phyloP scores from a whole-genome alignment of 35 echinoderm and acorn worm genomes.

The Apostichopus japonicus region DNA sequence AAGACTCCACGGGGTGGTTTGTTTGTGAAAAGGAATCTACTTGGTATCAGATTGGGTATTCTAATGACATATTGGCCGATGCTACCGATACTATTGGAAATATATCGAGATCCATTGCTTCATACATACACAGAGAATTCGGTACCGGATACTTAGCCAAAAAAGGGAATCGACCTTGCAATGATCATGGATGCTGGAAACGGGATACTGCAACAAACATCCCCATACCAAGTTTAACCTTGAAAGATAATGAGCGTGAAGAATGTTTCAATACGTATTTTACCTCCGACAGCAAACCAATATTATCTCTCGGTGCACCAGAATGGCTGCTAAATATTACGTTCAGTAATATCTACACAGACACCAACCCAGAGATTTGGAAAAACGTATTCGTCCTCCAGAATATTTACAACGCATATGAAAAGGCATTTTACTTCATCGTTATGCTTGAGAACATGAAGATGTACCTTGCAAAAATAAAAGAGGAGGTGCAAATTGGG shows the following conservation, averaged over 20 bases:
- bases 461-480: background rate
- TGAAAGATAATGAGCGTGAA: background rate
- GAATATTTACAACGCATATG: background rate
- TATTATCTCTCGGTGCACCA: background rate
- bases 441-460: background rate
- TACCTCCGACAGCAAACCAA: background rate
- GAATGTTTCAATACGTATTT: background rate
- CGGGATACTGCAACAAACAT: background rate
- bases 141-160: background rate
- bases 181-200: background rate
- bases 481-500: background rate
- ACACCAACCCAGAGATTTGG: background rate
- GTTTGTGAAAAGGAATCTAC: background rate
- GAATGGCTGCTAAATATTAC: background rate
- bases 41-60: background rate
- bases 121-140: background rate
- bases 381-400: background rate
- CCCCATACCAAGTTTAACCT: background rate
- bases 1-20: background rate
- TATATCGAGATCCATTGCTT: background rate
- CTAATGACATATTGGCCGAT: background rate
- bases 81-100: background rate
- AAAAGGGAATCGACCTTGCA: background rate
- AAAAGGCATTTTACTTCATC: background rate
- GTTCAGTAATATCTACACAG: background rate